Conservation (phyloP, 2,888 invertebrate species). For the Dicycla oo region DNA sequence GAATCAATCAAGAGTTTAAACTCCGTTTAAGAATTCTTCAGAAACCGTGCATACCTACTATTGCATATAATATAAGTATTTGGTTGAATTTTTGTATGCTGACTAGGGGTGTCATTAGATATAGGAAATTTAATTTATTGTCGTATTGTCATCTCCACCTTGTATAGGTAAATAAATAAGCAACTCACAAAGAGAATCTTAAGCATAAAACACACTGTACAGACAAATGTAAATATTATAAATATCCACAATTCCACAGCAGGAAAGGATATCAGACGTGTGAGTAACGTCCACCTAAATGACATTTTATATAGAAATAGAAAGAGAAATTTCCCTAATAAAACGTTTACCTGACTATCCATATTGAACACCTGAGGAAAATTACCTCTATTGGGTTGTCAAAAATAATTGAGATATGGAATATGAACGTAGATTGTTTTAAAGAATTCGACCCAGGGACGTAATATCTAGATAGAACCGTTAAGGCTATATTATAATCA, state of each 20-base stretch:
- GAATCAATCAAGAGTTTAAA: no score
- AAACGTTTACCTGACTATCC: slow-evolving; percentile 14
- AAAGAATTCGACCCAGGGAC: slow-evolving; percentile 14
- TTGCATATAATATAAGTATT: no score
- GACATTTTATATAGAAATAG: slow-evolving; percentile 2
- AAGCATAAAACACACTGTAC: not conserved
- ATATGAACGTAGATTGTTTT: slow-evolving; percentile 10
- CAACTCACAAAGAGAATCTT: not conserved
- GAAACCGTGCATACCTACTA: no score
- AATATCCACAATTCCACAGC: not conserved
- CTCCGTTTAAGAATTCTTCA: no score
- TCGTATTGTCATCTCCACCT: no score
- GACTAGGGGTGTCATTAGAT: no score
- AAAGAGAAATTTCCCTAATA: slow-evolving; percentile 11
- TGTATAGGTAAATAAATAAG: slow-evolving; percentile 13
- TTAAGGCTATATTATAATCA: slow-evolving; percentile 70
- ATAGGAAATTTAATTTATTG: no score
- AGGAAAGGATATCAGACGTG: not conserved
- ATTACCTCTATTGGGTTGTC: slow-evolving; percentile 17
- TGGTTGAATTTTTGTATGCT: no score
- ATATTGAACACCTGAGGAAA: slow-evolving; percentile 34
- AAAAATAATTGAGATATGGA: slow-evolving; percentile 16
- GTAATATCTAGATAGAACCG: slow-evolving; percentile 40
- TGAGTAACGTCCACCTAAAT: slow-evolving; percentile 8
- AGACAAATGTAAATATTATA: not conserved